Percentiles rank a stretch among this genome's conserved stretches.
phyloP scores from a whole-genome alignment of 2,797 vertebrate genomes.

The Pangasius mekongensis region DNA sequence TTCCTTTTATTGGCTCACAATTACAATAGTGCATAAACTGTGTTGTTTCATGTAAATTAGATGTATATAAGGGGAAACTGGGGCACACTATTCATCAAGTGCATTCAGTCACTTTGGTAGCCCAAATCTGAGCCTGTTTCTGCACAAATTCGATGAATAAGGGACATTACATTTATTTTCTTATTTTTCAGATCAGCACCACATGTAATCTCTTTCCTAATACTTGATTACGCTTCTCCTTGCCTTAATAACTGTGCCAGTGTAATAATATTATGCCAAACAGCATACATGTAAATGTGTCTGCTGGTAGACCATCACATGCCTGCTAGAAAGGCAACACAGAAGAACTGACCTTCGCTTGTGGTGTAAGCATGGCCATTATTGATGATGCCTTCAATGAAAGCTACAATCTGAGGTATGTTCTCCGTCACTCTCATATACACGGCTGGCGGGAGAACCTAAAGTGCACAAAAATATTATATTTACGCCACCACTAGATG shows the following conservation, averaged over 20 bases:
- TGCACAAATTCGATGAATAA: not conserved
- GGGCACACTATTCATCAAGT: not conserved
- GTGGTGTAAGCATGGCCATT: slow-evolving; percentile 88
- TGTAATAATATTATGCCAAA: not conserved
- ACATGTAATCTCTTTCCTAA: not conserved
- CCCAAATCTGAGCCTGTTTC: not conserved
- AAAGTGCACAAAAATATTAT: slow-evolving; percentile 28
- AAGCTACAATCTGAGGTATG: slow-evolving; percentile 86
- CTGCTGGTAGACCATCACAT: not conserved
- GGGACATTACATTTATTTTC: not conserved
- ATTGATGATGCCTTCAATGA: slow-evolving; percentile 83
- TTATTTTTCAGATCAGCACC: not conserved
- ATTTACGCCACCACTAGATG: not conserved
- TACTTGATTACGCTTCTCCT: not conserved
- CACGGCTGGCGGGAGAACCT: slow-evolving; percentile 89
- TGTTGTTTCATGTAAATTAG: not conserved
- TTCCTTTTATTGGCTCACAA: not conserved
- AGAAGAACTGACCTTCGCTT: slow-evolving; percentile 73
- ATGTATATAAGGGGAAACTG: not conserved
- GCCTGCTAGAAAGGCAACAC: not conserved
- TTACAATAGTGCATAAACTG: not conserved
- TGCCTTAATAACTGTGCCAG: not conserved
- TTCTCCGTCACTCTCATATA: slow-evolving; percentile 94
- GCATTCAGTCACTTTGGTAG: not conserved
- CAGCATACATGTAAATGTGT: not conserved